A percentile compares a stretch with the other conserved stretches of the same genome.
These are phyloP conservation scores for Pyrochroa serraticornis DNA, from an alignment of 2,888 invertebrate species.

Conservation along the genomic window DNA sequence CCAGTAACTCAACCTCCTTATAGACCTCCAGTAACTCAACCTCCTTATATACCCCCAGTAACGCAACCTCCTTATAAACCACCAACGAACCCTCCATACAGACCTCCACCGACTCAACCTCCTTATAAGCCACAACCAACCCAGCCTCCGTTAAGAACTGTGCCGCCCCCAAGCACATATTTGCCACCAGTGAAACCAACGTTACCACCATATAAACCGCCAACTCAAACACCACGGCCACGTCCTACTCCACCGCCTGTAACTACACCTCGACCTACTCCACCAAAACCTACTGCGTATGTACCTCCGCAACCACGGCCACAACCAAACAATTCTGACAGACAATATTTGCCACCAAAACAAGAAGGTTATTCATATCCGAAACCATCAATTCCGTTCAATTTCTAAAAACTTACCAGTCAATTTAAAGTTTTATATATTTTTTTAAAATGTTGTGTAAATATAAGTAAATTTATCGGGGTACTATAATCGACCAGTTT, in stretches of 20 bases:
- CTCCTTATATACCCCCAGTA: not conserved
- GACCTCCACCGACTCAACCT: not conserved
- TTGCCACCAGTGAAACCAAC: not conserved
- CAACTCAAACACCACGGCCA: no score
- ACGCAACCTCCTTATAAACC: conserved; percentile 5
- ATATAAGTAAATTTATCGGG: no score
- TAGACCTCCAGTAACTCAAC: conserved; percentile 1
- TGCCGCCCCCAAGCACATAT: not conserved
- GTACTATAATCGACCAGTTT: no score
- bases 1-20: conserved; percentile 7
- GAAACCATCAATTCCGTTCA: conserved; percentile 13
- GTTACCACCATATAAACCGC: no score
- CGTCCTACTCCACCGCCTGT: no score
- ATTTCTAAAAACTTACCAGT: conserved; percentile 2
- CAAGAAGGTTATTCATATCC: conserved; percentile 17
- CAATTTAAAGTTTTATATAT: no score
- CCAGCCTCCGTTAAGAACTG: not conserved
- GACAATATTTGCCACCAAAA: conserved; percentile 18
- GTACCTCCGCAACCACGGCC: no score
- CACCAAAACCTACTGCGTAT: not conserved
- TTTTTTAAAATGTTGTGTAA: no score
- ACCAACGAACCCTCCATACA: not conserved
- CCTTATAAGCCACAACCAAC: conserved; percentile 5
- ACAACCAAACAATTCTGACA: not conserved
- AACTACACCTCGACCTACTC: not conserved